These are phyloP conservation scores for Euura saliciscinereae DNA, from an alignment of 1,140 invertebrate genomes.

Conservation along the genomic window DNA sequence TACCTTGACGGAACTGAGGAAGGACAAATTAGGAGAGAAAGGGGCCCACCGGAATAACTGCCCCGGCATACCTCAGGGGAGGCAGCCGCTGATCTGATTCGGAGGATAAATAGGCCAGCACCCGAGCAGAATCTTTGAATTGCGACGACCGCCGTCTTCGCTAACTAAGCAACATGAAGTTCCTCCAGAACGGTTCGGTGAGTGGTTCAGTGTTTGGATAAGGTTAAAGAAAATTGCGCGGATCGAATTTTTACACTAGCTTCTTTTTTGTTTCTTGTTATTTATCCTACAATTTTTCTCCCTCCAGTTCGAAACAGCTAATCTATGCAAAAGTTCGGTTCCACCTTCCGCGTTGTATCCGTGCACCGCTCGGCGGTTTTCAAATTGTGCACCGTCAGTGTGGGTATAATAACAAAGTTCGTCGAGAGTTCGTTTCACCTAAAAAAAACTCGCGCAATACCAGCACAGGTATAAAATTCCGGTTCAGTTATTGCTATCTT, in stretches of 20 bases:
- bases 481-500: background rate
- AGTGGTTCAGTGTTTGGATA: background rate
- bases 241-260: background rate
- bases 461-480: background rate
- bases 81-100: background rate
- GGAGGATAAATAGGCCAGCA: conserved; percentile 1
- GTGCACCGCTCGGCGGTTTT: background rate
- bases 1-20: background rate
- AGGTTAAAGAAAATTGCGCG: background rate
- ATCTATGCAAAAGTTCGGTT: background rate
- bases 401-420: background rate
- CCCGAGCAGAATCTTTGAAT: background rate
- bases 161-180: background rate
- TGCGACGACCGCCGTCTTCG: conserved; percentile 3
- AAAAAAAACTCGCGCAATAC: background rate
- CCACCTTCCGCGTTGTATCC: background rate
- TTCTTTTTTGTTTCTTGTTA: background rate
- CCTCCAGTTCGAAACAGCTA: background rate
- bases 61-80: background rate
- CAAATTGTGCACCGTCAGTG: background rate
- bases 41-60: background rate
- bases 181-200: background rate
- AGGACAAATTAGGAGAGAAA: conserved; percentile 5
- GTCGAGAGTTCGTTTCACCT: background rate
- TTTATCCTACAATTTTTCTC: background rate